phyloP scores from a whole-genome alignment of 2,113 vertebrate genomes.

The Pituophis catenifer region DNA sequence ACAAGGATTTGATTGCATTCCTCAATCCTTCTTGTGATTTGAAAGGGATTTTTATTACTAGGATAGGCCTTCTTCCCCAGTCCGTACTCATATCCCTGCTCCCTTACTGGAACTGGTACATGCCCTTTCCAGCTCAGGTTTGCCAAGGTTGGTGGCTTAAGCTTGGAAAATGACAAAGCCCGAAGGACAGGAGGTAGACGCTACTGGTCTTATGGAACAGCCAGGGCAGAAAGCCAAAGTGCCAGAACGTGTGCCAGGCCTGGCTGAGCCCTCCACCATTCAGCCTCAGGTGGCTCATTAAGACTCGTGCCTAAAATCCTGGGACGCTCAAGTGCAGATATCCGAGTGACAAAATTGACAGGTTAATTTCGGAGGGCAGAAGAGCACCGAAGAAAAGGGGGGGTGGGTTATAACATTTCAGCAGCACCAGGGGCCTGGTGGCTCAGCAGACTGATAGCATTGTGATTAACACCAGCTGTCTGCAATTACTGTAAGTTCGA shows the following conservation, averaged over 20 bases:
- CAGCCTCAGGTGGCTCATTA: background rate
- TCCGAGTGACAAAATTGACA: background rate
- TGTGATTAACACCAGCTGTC: too few species aligned
- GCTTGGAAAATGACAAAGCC: background rate
- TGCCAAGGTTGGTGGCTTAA: background rate
- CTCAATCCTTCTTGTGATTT: constrained; percentile 1
- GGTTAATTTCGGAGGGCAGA: background rate
- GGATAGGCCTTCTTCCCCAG: background rate
- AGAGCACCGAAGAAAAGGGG: background rate
- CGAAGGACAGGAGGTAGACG: background rate
- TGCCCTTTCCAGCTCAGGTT: background rate
- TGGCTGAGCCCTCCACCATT: background rate
- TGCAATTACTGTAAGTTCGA: too few species aligned
- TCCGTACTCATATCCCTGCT: background rate
- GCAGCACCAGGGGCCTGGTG: background rate
- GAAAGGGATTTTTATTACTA: background rate
- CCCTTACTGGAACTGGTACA: background rate
- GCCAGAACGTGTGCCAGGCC: background rate
- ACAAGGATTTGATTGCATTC: constrained; percentile 47
- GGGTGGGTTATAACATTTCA: background rate
- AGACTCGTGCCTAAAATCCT: background rate
- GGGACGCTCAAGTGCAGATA: background rate
- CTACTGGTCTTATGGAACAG: background rate
- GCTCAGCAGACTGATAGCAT: too few species aligned
- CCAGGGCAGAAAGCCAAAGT: background rate